Base-by-base conservation (phyloP, 2,888 invertebrate genomes). In the Lomographa bimaculata region DNA sequence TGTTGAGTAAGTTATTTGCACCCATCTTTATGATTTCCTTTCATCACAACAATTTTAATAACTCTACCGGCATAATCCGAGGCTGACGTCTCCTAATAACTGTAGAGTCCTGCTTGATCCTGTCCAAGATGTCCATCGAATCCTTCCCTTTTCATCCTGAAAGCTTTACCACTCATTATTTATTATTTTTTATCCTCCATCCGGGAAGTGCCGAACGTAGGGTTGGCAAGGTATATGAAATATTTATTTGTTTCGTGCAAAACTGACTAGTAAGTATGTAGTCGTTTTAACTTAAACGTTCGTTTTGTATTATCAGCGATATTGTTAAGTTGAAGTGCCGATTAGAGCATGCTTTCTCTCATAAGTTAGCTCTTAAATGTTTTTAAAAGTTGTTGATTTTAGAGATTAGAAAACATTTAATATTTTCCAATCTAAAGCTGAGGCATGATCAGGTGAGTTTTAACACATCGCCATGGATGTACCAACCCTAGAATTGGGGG, bases 121-220 rank as follows among this genome's bases (percentile, higher is more conserved):
- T 57, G 60, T 50, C 60, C 63, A 59, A n/a, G n/a, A n/a, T n/a
- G n/a, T n/a, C n/a, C n/a, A n/a, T 61, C 47, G 59, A 51, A 60
- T 52, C 48, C 47, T 40, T 38, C 53, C 52, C 48, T 51, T 50
- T 47, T 54, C 48, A 59, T 49, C 46, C 49, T 32, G 44, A 35
- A 45, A 56, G 36, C 49, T 55, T 50, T 44, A 36, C 36, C 53
- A 49, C 54, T 60, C 55, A 61, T 68, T 68, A 64, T 65, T 71
- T 70, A 63, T 67, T 67, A 62, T 64, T 64, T 64, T 62, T 67
- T 64, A 68, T 68, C 60, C 57, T 54, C 55, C 60, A 50, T 21
- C 49, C 53, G 29, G 17, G 30, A 23, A 4, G 14, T 14, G 2
- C 11, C 7, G 6, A 6, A 7, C 18, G 5, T 30, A 41, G 41